Evolutionary conservation across 2,888 invertebrate genomes (phyloP), one percentile per base, ranked within the genome.

Genomic region (Nomada ferruginata): DNA sequence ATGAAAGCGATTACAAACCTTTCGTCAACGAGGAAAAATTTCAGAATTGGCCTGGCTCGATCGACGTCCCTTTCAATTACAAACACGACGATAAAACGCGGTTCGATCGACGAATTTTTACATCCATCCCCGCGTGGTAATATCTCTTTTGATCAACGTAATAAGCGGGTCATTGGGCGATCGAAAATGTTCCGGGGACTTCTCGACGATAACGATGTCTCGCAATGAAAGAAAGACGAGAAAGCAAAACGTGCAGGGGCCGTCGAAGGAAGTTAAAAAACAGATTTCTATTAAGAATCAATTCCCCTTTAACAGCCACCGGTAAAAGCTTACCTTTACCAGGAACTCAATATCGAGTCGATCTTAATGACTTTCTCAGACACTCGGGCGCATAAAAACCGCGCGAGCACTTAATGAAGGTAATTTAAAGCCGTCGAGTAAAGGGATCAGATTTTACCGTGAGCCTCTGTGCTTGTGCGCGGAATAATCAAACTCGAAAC

Each of bases 351-450:
- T 78, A 78, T 86, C 76, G 76, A 66, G 55, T 7, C 79, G 64
- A 85, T 80, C 72, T 76, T 79, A 83, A 77, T 70, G 78, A 78
- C 61, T 77, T 80, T 68, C 71, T 76, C 77, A 59, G 79, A 68
- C 84, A 72, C 79, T 63, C 53, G 53, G 64, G 60, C 80, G 83
- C 77, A 68, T 59, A 68, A 71, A 83, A 85, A 85, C 76, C 26
- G 70, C 65, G 72, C 65, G 55, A 65, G 63, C 85, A 65, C 73
- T 79, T 87, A 89, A 90, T 85, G 85, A 84, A 69, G 83, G 86
- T 85, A 90, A 90, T 89, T 90, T 85, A 85, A 88, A 86, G 75
- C 81, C 79, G 75, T 77, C 72, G 78, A 79, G 81, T 77, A 80
- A 85, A 83, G 81, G 82, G 88, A 88, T 89, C 87, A 74, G 85